phyloP scores from a whole-genome alignment of 2,797 vertebrate species.

The Eleutherodactylus coqui region DNA sequence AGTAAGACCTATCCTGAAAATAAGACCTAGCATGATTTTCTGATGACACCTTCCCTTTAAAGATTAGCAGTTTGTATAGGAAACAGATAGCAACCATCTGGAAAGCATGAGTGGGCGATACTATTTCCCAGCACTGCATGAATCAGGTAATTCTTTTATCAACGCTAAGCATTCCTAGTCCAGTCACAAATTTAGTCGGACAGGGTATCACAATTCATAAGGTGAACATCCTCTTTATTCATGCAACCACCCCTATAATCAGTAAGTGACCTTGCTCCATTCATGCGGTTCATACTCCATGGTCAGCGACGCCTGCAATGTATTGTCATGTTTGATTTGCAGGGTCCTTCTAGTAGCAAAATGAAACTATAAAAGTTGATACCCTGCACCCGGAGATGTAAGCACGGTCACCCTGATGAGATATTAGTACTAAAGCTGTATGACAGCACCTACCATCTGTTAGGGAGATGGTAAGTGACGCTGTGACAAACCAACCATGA shows the following conservation, averaged over 20 bases:
- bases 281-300: slow-evolving; percentile 1
- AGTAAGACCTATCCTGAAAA: too few relatives aligned
- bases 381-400: slow-evolving; percentile 21
- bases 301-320: slow-evolving; percentile 1
- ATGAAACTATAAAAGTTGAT: slow-evolving; percentile 17
- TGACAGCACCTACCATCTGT: slow-evolving; percentile 45
- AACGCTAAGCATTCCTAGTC: neutral
- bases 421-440: slow-evolving; percentile 28
- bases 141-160: neutral
- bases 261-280: slow-evolving; percentile 34
- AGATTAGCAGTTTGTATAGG: neutral
- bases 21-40: too few relatives aligned
- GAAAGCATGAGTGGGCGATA: neutral
- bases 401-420: slow-evolving; percentile 8
- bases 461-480: slow-evolving; percentile 31
- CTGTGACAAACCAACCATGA: slow-evolving; percentile 50
- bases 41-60: too few relatives aligned
- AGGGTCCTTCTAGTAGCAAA: slow-evolving; percentile 8
- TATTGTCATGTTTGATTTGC: slow-evolving; percentile 30
- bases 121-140: neutral
- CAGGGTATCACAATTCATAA: slow-evolving; percentile 6
- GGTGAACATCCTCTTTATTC: neutral
- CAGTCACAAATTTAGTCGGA: neutral
- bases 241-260: neutral
- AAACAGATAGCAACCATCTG: neutral